Evolutionary conservation across 2,797 vertebrate genomes (phyloP), one percentile per base, ranked within the genome.

Genomic region (Sebastiscus albofasciatus): DNA sequence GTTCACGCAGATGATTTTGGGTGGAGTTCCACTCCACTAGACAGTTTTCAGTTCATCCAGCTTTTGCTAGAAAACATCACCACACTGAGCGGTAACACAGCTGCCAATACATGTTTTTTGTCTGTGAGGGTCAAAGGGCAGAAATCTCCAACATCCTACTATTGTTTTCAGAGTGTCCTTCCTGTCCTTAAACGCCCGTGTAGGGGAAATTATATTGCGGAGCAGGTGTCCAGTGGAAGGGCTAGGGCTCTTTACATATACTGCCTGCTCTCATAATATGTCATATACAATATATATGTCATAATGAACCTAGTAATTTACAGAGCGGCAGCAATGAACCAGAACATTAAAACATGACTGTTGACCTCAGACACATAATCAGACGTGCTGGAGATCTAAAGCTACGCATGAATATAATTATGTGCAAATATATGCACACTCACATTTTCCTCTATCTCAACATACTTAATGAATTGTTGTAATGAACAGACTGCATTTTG

Each of bases 111-210:
- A 80, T 39, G 62, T 67, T 49, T 90, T 54, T 62, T 62, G 74
- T 81, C 70, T 79, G 46, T 58, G 22, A 20, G 54, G 75, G 87
- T 88, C 86, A 90, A 85, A 90, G 90, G 73, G 90, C 88, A 90
- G 4, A 83, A 83, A 81, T 90, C 76, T 90, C 77, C 85, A 71
- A 90, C 93, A 90, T 95, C 92, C 93, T 91, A 22, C 86, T 72
- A 93, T 95, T 95, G 92, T 95, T 91, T 62, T 79, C 66, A 29
- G 65, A 80, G 74, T 89, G 80, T 79, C 76, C 80, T 88, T 91
- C 82, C 81, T 82, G 88, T 81, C 72, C 61, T 64, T 52, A 24
- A 79, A 72, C 12, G n/a, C 46, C 46, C 8, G 20, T 56, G 55
- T 22, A 67, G 61, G 36, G 83, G 33, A 73, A 56, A 75, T 74